Evolutionary conservation across 2,888 invertebrate genomes (phyloP).

Genomic region (Blastobasis adustella): DNA sequence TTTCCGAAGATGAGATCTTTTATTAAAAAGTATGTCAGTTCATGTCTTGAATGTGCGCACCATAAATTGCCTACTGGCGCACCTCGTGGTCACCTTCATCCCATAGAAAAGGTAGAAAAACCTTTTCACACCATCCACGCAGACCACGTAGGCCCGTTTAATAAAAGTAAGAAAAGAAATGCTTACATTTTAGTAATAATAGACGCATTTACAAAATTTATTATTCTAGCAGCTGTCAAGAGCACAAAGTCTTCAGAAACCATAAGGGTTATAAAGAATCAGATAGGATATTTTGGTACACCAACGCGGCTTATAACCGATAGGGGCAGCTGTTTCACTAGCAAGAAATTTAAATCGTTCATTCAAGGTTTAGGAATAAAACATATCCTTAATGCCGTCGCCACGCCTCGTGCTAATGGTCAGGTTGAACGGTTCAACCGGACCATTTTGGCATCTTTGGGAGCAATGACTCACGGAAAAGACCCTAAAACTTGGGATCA

Average conservation of each 20-base stretch:
- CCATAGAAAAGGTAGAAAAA: conserved; percentile 1
- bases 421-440: conserved; percentile 17
- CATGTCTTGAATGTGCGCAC: conserved; percentile 7
- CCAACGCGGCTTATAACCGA: conserved; percentile 10
- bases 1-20: conserved; percentile 3
- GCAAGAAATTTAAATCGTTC: conserved; percentile 10
- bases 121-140: conserved; percentile 8
- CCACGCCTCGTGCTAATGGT: conserved; percentile 19
- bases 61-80: conserved; percentile 3
- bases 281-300: conserved; percentile 7
- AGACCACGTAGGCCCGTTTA: conserved; percentile 13
- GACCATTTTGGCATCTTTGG: conserved; percentile 12
- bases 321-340: conserved; percentile 11
- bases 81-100: conserved; percentile 4
- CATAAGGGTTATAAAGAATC: conserved; percentile 4
- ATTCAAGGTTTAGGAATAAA: conserved; percentile 5
- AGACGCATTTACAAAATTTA: conserved; percentile 11
- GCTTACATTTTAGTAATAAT: conserved; percentile 11
- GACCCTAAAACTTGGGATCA: conserved; percentile 7
- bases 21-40: conserved; percentile 7
- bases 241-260: conserved; percentile 6
- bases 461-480: conserved; percentile 7
- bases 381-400: conserved; percentile 16
- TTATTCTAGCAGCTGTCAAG: conserved; percentile 4
- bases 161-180: conserved; percentile 5